Base-by-base conservation (phyloP, 2,797 vertebrate species). In the Chaetophractus vellerosus region DNA sequence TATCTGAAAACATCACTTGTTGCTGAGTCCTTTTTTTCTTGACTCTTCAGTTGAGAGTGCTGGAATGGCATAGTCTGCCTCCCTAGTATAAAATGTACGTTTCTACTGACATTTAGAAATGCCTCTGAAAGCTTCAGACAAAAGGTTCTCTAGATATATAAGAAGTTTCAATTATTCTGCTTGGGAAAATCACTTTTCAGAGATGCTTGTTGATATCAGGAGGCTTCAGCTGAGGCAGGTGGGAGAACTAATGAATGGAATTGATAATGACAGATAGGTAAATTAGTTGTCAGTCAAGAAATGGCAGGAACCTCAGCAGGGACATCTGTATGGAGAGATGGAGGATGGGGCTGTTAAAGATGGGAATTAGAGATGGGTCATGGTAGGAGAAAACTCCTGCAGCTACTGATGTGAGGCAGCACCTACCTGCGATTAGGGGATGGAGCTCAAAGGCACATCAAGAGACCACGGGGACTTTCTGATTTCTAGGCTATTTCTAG, bases 271-370 rank as follows among this genome's bases (percentile, higher is more conserved):
- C 94, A 97, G 81, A 94, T 96, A 89, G 79, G 82, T 90, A 96
- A 97, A 96, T 95, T 95, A 93, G 84, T 93, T 96, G 95, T 96
- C 94, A 96, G 93, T 88, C 94, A 96, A 68, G 78, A 93, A 71
- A 75, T 78, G 74, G 59, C 68, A 95, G 63, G 36, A 36, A 31
- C 2, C 1, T 74, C 63, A 66, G 61, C 36, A 76, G 45, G 68
- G 69, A 92, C 64, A 75, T 68, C 19, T 86, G 28, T 52, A n/a
- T 3, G 8, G 41, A 38, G 59, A 75, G 83, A 38, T 1, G 9
- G 87, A 84, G 24, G 33, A 61, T 33, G 33, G n/a, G 50, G 24
- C 45, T 94, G 23, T 36, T 68, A 75, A 52, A 59, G 71, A 86
- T 1, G 45, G 28, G 48, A 76, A 76, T 18, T 52, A 45, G 59